Conservation (phyloP, 2,888 invertebrate genomes). For the Petrolisthes cinctipes region DNA sequence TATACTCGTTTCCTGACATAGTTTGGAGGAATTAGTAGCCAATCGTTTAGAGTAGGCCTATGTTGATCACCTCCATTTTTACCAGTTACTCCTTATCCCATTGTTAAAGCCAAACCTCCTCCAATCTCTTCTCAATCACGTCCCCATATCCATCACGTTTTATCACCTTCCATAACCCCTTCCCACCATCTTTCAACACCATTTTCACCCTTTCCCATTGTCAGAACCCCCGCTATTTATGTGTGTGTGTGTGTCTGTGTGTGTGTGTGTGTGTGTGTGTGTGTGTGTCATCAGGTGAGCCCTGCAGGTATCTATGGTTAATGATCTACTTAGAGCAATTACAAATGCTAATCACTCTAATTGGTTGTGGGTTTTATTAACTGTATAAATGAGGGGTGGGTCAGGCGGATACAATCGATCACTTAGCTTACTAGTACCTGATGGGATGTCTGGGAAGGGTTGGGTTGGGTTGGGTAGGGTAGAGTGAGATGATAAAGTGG, state of each 20-base stretch:
- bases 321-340: conserved; percentile 39
- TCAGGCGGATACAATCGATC: neutral
- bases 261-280: neutral
- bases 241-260: neutral
- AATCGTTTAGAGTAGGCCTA: too few species aligned
- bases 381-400: conserved; percentile 29
- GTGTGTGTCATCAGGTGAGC: neutral
- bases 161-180: neutral
- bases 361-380: conserved; percentile 28
- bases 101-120: neutral
- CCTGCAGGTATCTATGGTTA: conserved; percentile 34
- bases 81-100: neutral
- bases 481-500: neutral
- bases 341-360: conserved; percentile 44
- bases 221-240: neutral
- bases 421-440: conserved; percentile 21
- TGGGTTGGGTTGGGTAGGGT: neutral
- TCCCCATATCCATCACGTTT: neutral
- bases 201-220: neutral
- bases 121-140: neutral
- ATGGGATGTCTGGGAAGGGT: neutral
- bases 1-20: too few species aligned
- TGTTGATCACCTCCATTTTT: too few species aligned
- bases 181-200: neutral
- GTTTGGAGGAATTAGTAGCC: too few species aligned